A percentile compares a stretch with the other conserved stretches of the same genome.
These are phyloP conservation scores for Heteromormyrus szaboi DNA, from an alignment of 2,797 vertebrate species.

Conservation along the genomic window DNA sequence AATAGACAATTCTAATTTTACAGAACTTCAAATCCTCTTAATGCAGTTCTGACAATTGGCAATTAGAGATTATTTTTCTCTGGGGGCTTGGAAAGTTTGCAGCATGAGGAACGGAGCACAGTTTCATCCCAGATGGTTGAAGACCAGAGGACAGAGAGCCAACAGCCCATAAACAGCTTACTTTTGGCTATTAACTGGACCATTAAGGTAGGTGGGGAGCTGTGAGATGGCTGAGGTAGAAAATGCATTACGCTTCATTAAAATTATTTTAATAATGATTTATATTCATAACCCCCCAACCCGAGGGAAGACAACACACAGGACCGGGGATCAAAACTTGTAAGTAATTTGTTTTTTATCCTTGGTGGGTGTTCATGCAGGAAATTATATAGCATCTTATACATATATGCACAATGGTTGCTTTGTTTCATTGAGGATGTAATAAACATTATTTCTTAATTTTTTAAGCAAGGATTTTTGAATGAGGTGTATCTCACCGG, in stretches of 20 bases:
- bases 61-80: slow-evolving; percentile 33
- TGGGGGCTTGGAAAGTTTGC: not conserved
- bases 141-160: slow-evolving; percentile 12
- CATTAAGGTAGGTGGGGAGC: not conserved
- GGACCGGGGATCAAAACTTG: not conserved
- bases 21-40: slow-evolving; percentile 32
- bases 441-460: not conserved
- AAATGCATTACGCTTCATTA: slow-evolving; percentile 3
- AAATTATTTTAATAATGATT: slow-evolving; percentile 6
- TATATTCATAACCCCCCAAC: slow-evolving; percentile 4
- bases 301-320: not conserved
- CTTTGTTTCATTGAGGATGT: not conserved
- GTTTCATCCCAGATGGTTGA: slow-evolving; percentile 7
- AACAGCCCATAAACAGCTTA: slow-evolving; percentile 18
- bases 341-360: not conserved
- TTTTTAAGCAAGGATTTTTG: not conserved
- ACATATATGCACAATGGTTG: not conserved
- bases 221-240: not conserved
- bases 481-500: not conserved
- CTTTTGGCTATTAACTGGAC: not conserved
- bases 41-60: slow-evolving; percentile 29
- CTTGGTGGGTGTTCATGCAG: slow-evolving; percentile 3
- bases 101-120: not conserved
- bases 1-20: slow-evolving; percentile 29
- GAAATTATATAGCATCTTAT: slow-evolving; percentile 1